These are phyloP conservation scores for Tangara arthus DNA, from an alignment of 2,797 vertebrate species.

Conservation along the genomic window DNA sequence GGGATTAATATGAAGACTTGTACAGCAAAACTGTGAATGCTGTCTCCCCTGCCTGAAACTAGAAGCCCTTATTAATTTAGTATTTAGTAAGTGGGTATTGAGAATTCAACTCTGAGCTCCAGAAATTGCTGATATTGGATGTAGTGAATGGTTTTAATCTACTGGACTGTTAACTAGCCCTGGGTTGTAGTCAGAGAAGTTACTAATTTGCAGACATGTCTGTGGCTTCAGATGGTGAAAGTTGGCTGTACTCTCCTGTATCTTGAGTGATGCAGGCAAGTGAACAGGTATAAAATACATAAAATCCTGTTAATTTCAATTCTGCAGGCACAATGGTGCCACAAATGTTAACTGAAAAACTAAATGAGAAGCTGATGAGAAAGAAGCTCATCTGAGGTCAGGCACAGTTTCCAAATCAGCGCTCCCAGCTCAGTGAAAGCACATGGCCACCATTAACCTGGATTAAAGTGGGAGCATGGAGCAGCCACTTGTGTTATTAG, in stretches of 20 bases:
- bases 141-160: background rate
- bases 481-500: background rate
- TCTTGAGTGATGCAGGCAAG: background rate
- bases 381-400: background rate
- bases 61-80: background rate
- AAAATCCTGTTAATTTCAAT: background rate
- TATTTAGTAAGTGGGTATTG: background rate
- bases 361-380: background rate
- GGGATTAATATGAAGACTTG: background rate
- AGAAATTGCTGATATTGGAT: background rate
- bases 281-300: background rate
- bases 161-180: background rate
- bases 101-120: background rate
- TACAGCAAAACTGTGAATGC: background rate
- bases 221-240: background rate
- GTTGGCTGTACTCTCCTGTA: background rate
- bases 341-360: background rate
- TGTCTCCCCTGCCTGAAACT: background rate
- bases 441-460: background rate
- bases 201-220: background rate
- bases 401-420: background rate
- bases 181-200: background rate
- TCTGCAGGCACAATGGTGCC: background rate
- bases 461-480: conserved; percentile 13
- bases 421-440: background rate